Conservation (phyloP, 92 coral and sea anemone species). For the Virgularia gustaviana region DNA sequence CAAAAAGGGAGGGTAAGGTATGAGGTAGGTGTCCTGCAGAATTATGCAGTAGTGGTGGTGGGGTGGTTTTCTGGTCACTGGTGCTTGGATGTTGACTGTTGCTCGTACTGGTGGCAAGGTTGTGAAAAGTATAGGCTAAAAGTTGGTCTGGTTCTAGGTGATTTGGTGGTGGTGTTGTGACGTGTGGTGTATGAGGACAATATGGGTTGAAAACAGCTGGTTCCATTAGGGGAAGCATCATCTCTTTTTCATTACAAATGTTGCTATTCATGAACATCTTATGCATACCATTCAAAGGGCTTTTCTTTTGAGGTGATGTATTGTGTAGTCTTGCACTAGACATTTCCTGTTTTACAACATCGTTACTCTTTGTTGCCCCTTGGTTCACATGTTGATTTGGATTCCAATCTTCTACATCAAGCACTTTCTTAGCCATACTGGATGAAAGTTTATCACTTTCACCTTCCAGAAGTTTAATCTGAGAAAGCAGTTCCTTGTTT, state of each 20-base stretch:
- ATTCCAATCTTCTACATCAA: slow-evolving; percentile 3
- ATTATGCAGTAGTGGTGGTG: neutral
- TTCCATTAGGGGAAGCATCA: slow-evolving; percentile 20
- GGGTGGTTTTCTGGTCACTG: neutral
- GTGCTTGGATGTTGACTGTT: neutral
- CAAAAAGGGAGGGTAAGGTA: slow-evolving; percentile 10
- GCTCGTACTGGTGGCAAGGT: slow-evolving; percentile 7
- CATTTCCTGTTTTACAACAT: too few relatives aligned
- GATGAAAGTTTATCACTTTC: slow-evolving; percentile 54
- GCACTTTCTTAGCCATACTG: neutral
- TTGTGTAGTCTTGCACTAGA: too few relatives aligned
- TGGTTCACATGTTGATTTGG: neutral
- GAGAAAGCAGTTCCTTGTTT: slow-evolving; percentile 66
- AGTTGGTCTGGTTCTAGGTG: slow-evolving; percentile 29
- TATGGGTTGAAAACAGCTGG: slow-evolving; percentile 29
- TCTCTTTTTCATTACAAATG: neutral
- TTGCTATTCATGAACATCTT: neutral
- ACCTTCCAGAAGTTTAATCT: slow-evolving; percentile 63
- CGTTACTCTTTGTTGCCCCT: neutral
- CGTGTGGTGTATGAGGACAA: neutral
- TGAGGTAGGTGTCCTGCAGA: neutral
- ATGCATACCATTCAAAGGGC: neutral
- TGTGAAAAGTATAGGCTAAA: slow-evolving; percentile 20
- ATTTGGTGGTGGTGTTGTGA: slow-evolving; percentile 4
- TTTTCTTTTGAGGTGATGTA: neutral